Conservation (phyloP, 23 tunicate genomes). For the Ciona savignyi region DNA sequence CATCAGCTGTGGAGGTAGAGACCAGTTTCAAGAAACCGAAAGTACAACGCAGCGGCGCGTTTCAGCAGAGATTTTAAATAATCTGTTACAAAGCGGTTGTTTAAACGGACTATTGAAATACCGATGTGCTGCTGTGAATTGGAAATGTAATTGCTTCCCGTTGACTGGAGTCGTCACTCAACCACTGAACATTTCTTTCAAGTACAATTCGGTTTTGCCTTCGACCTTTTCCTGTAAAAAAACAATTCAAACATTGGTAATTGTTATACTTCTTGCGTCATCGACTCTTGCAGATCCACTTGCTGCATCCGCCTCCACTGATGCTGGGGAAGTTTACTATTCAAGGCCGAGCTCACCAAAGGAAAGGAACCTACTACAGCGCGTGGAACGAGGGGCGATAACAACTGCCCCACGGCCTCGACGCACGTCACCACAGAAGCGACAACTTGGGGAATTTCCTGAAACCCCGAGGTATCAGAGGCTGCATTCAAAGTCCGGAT, state of each 20-base stretch:
- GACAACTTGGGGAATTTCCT: slow-evolving; percentile 3
- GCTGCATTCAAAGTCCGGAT: slow-evolving; percentile 26
- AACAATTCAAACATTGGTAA: not conserved
- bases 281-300: not conserved
- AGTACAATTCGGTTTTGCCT: too few species aligned
- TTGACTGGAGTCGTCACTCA: too few species aligned
- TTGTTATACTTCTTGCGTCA: not conserved
- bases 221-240: not conserved
- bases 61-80: too few species aligned
- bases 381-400: slow-evolving; percentile 4
- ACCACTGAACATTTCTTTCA: too few species aligned
- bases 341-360: not conserved
- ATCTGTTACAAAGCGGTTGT: too few species aligned
- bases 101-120: too few species aligned
- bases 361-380: not conserved
- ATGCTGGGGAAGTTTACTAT: not conserved
- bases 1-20: too few species aligned
- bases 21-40: too few species aligned
- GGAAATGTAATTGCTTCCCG: too few species aligned
- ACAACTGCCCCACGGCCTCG: slow-evolving; percentile 14
- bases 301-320: not conserved
- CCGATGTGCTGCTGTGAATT: too few species aligned
- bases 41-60: too few species aligned
- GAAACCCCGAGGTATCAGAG: slow-evolving; percentile 20
- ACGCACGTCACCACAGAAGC: slow-evolving; percentile 27